phyloP scores from a whole-genome alignment of 2,797 vertebrate genomes.

The Aotus griseimembra region DNA sequence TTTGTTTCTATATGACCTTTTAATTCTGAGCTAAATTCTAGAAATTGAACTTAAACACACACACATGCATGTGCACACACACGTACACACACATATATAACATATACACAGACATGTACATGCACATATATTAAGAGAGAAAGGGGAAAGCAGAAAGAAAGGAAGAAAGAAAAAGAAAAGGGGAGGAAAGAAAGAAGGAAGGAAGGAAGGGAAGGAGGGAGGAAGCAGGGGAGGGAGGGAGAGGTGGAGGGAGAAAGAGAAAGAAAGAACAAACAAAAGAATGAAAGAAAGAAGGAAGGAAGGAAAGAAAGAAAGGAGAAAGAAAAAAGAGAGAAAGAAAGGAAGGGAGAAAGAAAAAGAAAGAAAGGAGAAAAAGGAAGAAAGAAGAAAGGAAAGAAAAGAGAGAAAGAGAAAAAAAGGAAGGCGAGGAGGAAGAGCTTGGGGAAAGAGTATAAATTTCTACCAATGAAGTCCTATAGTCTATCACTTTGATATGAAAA shows the following conservation, averaged over 20 bases:
- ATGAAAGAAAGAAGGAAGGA: accelerated
- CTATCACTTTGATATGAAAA: not conserved
- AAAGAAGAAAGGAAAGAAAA: too few relatives aligned
- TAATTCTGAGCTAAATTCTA: not conserved
- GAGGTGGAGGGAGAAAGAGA: too few relatives aligned
- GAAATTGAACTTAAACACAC: not conserved
- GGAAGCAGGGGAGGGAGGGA: too few relatives aligned
- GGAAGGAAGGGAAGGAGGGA: too few relatives aligned
- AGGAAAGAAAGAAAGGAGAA: accelerated
- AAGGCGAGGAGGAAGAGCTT: not conserved
- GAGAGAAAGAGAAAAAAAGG: accelerated
- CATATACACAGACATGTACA: not conserved
- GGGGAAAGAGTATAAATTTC: not conserved
- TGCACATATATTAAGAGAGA: not conserved
- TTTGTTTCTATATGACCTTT: not conserved
- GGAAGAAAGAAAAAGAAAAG: not conserved
- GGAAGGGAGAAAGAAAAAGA: accelerated
- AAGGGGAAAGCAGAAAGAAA: not conserved
- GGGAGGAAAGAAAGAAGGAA: too few relatives aligned
- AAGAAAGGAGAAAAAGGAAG: accelerated
- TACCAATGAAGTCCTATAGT: not conserved
- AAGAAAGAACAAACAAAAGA: accelerated
- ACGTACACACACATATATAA: accelerated
- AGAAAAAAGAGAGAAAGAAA: accelerated
- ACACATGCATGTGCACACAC: not conserved